Conservation (phyloP, 2,797 vertebrate genomes). For the Xiphophorus birchmanni region DNA sequence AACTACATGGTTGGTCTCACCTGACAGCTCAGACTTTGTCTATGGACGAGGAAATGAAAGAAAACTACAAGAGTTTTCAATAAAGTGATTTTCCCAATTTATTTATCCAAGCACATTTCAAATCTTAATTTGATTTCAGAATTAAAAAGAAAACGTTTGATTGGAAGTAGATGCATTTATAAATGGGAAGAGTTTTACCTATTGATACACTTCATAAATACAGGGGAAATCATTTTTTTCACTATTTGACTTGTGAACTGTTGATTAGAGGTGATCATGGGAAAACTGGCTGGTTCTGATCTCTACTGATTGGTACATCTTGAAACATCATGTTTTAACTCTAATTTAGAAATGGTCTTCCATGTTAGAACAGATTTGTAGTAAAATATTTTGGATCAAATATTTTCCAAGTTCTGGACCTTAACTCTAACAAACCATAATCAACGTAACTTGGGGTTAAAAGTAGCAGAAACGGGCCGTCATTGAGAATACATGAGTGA, state of each 20-base stretch:
- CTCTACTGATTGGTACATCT: not conserved
- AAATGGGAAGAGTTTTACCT: not conserved
- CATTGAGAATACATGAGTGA: not conserved
- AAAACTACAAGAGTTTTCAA: not conserved
- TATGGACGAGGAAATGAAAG: not conserved
- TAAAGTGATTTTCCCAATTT: not conserved
- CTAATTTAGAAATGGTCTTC: not conserved
- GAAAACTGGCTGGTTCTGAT: not conserved
- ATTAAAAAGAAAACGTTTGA: not conserved
- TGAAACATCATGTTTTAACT: not conserved
- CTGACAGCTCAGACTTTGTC: not conserved
- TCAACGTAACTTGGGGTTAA: not conserved
- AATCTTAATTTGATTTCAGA: not conserved
- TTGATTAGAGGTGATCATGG: not conserved
- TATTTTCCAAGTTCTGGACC: not conserved
- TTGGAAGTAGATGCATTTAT: not conserved
- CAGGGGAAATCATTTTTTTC: not conserved
- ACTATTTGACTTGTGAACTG: not conserved
- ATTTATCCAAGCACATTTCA: not conserved
- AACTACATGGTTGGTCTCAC: not conserved
- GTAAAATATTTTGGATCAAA: not conserved
- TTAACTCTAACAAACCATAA: not conserved
- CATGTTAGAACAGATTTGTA: not conserved
- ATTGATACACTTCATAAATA: not conserved
- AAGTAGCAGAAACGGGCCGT: not conserved